phyloP scores from a whole-genome alignment of 2,113 vertebrate species.

The Eolophus roseicapilla region DNA sequence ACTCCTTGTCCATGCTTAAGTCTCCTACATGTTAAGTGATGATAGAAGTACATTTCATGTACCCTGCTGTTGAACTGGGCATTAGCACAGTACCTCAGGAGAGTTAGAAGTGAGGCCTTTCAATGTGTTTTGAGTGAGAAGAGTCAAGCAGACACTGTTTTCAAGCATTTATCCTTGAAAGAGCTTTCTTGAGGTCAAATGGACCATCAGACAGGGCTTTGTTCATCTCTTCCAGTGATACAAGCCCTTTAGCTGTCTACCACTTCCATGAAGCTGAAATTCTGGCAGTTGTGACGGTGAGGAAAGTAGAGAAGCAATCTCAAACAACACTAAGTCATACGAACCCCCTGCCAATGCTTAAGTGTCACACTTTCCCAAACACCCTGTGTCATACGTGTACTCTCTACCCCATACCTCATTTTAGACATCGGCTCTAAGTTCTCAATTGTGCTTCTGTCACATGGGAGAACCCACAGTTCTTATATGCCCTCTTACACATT shows the following conservation, averaged over 20 bases:
- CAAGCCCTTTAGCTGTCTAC: not conserved
- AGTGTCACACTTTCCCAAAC: no score
- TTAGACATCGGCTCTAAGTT: no score
- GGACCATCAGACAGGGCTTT: not conserved
- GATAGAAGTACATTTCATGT: not conserved
- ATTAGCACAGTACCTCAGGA: not conserved
- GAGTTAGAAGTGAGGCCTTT: not conserved
- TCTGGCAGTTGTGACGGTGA: fast-evolving
- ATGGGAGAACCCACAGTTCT: not conserved
- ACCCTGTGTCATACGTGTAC: not conserved
- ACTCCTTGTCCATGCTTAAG: not conserved
- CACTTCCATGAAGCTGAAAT: not conserved
- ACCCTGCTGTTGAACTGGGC: not conserved
- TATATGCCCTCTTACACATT: not conserved
- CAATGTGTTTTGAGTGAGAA: not conserved
- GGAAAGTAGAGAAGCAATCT: not conserved
- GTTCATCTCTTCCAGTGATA: not conserved
- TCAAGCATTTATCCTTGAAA: not conserved
- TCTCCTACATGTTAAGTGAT: not conserved
- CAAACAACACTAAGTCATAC: no score
- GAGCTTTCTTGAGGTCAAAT: not conserved
- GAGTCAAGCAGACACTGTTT: not conserved
- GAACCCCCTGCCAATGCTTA: not conserved
- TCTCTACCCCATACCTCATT: not conserved
- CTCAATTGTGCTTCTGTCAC: not conserved